Evolutionary conservation across 2,888 invertebrate genomes (phyloP), one percentile per base, ranked within the genome.

Genomic region (Spicauda simplicius): DNA sequence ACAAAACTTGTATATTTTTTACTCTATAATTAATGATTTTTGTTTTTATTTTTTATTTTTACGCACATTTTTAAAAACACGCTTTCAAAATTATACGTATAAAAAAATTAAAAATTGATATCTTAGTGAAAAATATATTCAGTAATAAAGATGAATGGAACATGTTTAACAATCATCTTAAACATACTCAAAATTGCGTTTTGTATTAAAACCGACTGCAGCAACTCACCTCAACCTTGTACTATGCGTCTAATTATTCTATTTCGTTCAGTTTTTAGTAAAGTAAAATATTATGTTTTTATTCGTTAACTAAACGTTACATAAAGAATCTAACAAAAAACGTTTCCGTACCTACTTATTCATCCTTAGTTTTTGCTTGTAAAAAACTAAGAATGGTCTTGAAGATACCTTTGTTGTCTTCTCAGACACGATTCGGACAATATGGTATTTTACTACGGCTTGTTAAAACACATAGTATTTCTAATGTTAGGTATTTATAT

Each of bases 311-410:
- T 12, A 45, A n/a, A 45, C n/a, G n/a, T 45, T 45, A 45, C 12
- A n/a, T 45, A 45, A 45, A 37, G 41, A 41, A 20, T n/a, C 41
- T 10, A 55, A 45, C 2, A 4, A 62, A 14, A 55, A 63, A 55
- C 37, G 18, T 55, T 63, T 63, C 63, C 63, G 63, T 55, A 18
- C 45, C 55, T 48, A 41, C 45, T 63, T 48, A 41, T 48, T 55
- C 41, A 63, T 63, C 63, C 41, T 54, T 16, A 30, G 25, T 63
- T 63, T 63, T 63, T 63, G 63, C 25, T 18, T 14, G 45, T 48
- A 54, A 25, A 54, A 63, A 63, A 63, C 37, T 19, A 50, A n/a
- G 5, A 2, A 5, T 50, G 18, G 50, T n/a, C 45, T 45, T 45
- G 45, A 45, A 45, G 6, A 45, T 48, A 16, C 18, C 50, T 50